Evolutionary conservation across 1,140 invertebrate species (phyloP), one percentile per base, ranked within the genome.

Genomic region (Hesperophylax magnus): DNA sequence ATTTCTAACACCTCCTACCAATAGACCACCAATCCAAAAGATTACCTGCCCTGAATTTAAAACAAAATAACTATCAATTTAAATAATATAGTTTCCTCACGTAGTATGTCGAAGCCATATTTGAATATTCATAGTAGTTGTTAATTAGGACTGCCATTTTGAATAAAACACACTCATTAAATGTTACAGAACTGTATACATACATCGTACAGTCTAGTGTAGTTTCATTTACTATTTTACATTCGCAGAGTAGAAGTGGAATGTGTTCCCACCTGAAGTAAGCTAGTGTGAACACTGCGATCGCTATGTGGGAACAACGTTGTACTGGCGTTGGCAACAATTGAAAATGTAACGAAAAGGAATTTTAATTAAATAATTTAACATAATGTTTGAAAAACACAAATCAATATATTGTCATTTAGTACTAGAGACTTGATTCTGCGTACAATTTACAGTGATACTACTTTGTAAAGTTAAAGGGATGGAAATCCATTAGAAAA

Each of bases 161-260:
- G 63, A 67, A 67, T 67, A 67, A 67, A 67, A 67, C 14, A 67
- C 2, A n/a, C 63, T 67, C 24, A 67, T 67, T 67, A 34, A 31
- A 27, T 22, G 17, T 67, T 27, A 67, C 22, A 61, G 58, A 61
- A 61, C 11, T 47, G 11, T 47, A 47, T 22, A 61, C 58, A 9
- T 24, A 61, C 58, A 60, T 34, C 34, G 39, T 47, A 47, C 39
- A 14, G 39, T 14, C 58, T 24, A 3, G n/a, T 61, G 24, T 1
- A 53, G 9, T 72, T 72, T 72, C 69, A 53, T 53, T 47, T 47
- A 14, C 69, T 72, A 72, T 47, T 72, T 72, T 72, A 47, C 69
- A 72, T 72, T 53, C 17, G 24, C 69, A 72, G 18, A 47, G 20
- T 20, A 3, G 14, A 20, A 22, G 69, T 14, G 69, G 69, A 72